Evolutionary conservation across 92 coral and sea anemone species (phyloP).

Genomic region (Zoanthus gigantus): DNA sequence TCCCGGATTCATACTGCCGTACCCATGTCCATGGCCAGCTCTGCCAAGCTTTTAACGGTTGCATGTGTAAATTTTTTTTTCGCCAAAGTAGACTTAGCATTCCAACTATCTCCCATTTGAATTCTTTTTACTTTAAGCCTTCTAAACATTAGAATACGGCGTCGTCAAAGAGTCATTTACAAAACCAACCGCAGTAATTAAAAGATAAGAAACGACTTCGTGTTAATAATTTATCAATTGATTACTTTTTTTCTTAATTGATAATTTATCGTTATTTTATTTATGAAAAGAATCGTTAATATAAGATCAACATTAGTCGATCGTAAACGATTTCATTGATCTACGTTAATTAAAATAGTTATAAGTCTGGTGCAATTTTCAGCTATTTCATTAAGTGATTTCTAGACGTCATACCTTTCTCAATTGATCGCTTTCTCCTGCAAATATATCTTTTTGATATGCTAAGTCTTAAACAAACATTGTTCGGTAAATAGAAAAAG

Average conservation of each 20-base stretch:
- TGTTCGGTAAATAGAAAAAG: neutral
- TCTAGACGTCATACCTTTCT: neutral
- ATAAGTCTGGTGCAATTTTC: neutral
- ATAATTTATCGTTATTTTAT: neutral
- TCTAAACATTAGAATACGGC: neutral
- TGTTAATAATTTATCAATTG: no score
- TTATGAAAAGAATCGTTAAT: neutral
- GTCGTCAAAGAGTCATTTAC: no score
- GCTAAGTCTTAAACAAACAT: slow-evolving; percentile 35
- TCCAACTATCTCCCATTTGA: neutral
- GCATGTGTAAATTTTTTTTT: neutral
- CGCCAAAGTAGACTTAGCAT: neutral
- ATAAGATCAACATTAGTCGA: neutral
- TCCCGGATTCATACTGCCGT: no score
- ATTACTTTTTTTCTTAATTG: neutral
- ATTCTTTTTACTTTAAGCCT: neutral
- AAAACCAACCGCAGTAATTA: no score
- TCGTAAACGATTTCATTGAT: neutral
- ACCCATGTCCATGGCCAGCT: no score
- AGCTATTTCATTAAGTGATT: slow-evolving; percentile 2
- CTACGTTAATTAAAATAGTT: neutral
- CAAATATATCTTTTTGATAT: neutral
- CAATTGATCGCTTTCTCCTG: neutral
- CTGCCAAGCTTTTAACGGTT: no score
- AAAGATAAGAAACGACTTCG: no score